Evolutionary conservation across 2,113 vertebrate genomes (phyloP).

Genomic region (Brachyistius frenatus): DNA sequence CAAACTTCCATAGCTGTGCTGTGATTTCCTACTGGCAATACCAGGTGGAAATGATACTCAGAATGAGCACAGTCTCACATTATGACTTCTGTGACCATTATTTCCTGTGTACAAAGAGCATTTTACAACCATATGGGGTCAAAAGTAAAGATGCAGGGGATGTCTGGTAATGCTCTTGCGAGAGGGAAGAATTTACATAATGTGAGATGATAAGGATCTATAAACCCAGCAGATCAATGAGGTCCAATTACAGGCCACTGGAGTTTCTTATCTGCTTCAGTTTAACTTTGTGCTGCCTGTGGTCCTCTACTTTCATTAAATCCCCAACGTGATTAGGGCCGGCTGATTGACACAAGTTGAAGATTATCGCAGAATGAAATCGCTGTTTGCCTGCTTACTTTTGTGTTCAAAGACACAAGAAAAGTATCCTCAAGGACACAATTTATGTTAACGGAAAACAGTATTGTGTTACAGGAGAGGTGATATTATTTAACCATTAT

Average conservation of each 20-base stretch:
- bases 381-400: conserved; percentile 66
- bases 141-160: conserved; percentile 57
- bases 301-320: conserved; percentile 81
- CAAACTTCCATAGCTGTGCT: no score
- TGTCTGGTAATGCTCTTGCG: conserved; percentile 59
- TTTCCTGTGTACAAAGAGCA: not conserved
- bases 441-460: conserved; percentile 36
- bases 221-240: conserved; percentile 80
- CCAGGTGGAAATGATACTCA: not conserved
- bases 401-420: conserved; percentile 75
- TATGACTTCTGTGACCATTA: not conserved
- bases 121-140: conserved; percentile 34
- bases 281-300: conserved; percentile 79
- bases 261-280: conserved; percentile 79
- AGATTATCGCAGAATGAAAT: conserved; percentile 74
- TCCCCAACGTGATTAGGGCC: conserved; percentile 76
- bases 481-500: conserved; percentile 17
- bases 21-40: not conserved
- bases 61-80: conserved; percentile 1
- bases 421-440: conserved; percentile 76
- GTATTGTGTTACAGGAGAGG: conserved; percentile 3
- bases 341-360: conserved; percentile 73
- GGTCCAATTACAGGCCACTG: conserved; percentile 81
- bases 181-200: conserved; percentile 76
- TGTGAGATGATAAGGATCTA: conserved; percentile 79